Evolutionary conservation across 2,888 invertebrate genomes (phyloP).

Genomic region (Spodoptera littoralis): DNA sequence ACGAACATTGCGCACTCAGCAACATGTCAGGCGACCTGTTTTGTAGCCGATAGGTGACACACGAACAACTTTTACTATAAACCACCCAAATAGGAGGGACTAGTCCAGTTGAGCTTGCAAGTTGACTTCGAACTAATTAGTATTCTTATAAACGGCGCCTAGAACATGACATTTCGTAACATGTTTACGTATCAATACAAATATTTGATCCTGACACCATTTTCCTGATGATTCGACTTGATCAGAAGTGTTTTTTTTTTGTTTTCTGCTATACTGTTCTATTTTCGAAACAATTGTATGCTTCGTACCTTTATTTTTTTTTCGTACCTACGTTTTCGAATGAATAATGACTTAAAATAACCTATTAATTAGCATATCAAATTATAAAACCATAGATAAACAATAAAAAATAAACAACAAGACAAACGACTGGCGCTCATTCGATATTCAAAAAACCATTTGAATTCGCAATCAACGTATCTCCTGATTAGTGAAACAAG

Average conservation of each 20-base stretch:
- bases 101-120: conserved; percentile 40
- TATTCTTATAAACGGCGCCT: conserved; percentile 34
- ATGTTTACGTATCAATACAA: conserved; percentile 9
- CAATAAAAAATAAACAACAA: conserved; percentile 1
- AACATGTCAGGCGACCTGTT: conserved; percentile 41
- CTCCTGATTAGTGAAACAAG: conserved; percentile 22
- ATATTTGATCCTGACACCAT: conserved; percentile 23
- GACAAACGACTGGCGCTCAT: conserved; percentile 2
- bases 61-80: conserved; percentile 61
- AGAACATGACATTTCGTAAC: conserved; percentile 24
- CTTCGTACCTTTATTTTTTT: no score
- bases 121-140: conserved; percentile 51
- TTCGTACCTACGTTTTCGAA: no score
- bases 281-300: no score
- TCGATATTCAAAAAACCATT: conserved; percentile 24
- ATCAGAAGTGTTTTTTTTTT: not conserved
- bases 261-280: no score
- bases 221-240: conserved; percentile 1
- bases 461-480: conserved; percentile 16
- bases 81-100: conserved; percentile 43
- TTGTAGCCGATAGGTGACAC: conserved; percentile 43
- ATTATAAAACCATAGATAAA: not conserved
- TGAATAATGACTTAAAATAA: no score
- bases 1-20: conserved; percentile 45
- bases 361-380: no score